phyloP scores from a whole-genome alignment of 1,140 invertebrate genomes.

The Anoplophora glabripennis region DNA sequence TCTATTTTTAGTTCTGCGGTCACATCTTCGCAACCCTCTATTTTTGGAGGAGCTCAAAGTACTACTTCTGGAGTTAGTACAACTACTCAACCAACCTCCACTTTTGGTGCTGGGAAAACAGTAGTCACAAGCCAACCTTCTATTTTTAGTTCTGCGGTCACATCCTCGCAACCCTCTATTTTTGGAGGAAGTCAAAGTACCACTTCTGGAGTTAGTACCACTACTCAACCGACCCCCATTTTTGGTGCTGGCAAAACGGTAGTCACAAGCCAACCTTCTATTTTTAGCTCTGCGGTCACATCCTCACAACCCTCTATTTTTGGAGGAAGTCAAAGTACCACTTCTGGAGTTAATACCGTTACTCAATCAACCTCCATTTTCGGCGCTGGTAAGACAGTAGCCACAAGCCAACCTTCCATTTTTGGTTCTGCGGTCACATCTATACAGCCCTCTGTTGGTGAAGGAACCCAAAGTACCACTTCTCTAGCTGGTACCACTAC shows the following conservation, averaged over 20 bases:
- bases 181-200: conserved; percentile 16
- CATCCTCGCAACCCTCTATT: conserved; percentile 14
- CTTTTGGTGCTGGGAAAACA: conserved; percentile 13
- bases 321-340: not conserved
- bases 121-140: conserved; percentile 8
- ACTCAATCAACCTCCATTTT: conserved; percentile 14
- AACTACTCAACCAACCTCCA: conserved; percentile 7
- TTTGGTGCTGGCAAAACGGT: conserved; percentile 14
- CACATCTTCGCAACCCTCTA: conserved; percentile 14
- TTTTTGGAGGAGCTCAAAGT: conserved; percentile 14
- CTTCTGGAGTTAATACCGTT: not conserved
- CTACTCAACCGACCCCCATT: conserved; percentile 6
- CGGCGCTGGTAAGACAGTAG: conserved; percentile 8
- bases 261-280: conserved; percentile 7
- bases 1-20: conserved; percentile 8
- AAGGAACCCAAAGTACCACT: not conserved
- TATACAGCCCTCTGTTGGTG: conserved; percentile 12
- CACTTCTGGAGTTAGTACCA: not conserved
- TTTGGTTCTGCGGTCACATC: conserved; percentile 10
- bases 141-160: conserved; percentile 10
- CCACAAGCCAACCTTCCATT: conserved; percentile 10
- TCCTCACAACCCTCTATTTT: conserved; percentile 12
- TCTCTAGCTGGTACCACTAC: conserved; percentile 1
- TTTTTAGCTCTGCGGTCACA: conserved; percentile 11
- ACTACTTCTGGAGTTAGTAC: conserved; percentile 5